Percentiles rank a stretch among this genome's conserved stretches.
These are phyloP conservation scores for Boloria selene DNA, from an alignment of 2,888 invertebrate species.

Conservation along the genomic window DNA sequence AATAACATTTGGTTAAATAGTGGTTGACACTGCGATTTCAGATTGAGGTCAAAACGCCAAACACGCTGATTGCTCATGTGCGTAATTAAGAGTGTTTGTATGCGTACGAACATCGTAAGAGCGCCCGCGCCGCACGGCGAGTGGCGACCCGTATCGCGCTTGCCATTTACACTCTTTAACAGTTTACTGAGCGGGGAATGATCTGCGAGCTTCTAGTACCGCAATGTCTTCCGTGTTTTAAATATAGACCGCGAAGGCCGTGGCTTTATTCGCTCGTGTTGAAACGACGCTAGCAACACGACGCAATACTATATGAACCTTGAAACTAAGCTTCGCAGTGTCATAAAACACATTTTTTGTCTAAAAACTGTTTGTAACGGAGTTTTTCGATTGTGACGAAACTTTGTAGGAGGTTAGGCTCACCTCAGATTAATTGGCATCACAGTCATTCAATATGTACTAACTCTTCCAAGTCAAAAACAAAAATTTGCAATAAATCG, in stretches of 20 bases:
- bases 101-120: slow-evolving; percentile 4
- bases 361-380: slow-evolving; percentile 41
- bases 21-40: slow-evolving; percentile 27
- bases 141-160: slow-evolving; percentile 50
- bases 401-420: slow-evolving; percentile 15
- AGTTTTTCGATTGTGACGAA: slow-evolving; percentile 34
- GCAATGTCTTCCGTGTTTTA: slow-evolving; percentile 78
- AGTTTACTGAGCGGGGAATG: slow-evolving; percentile 64
- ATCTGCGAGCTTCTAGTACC: slow-evolving; percentile 65
- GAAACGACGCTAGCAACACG: slow-evolving; percentile 45
- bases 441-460: no score
- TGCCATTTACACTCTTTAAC: slow-evolving; percentile 64
- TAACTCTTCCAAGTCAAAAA: no score
- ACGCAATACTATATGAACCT: slow-evolving; percentile 59
- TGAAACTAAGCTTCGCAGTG: slow-evolving; percentile 50
- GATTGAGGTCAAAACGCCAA: slow-evolving; percentile 51
- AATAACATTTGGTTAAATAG: slow-evolving; percentile 13
- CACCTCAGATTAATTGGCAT: slow-evolving; percentile 21
- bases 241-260: slow-evolving; percentile 79
- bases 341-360: slow-evolving; percentile 40
- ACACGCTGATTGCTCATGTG: slow-evolving; percentile 44
- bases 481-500: not conserved
- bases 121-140: slow-evolving; percentile 33
- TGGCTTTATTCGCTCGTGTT: slow-evolving; percentile 61
- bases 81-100: slow-evolving; percentile 42